Evolutionary conservation across 2,797 vertebrate genomes (phyloP).

Genomic region (Eremophila alpestris): DNA sequence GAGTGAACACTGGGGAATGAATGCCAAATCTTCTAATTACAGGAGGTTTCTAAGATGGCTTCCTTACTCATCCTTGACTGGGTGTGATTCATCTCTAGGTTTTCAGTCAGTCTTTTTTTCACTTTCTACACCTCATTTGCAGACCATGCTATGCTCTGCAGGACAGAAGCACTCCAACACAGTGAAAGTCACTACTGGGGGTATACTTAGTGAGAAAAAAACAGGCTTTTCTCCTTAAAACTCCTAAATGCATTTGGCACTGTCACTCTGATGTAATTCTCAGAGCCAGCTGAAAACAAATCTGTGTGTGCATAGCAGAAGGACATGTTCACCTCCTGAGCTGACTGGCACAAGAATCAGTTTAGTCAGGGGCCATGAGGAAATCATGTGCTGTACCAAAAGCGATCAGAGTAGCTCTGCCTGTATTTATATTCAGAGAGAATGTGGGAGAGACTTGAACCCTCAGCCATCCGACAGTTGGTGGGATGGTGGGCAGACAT

Average conservation of each 20-base stretch:
- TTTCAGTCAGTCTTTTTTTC: neutral
- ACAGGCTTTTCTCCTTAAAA: neutral
- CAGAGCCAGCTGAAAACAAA: neutral
- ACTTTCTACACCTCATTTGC: neutral
- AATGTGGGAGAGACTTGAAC: neutral
- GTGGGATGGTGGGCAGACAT: neutral
- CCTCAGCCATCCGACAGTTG: neutral
- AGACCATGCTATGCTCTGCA: neutral
- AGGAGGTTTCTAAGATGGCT: neutral
- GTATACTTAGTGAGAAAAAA: neutral
- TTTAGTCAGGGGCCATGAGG: neutral
- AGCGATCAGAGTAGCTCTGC: neutral
- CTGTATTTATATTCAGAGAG: neutral
- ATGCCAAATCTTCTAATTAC: neutral
- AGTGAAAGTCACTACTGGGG: neutral
- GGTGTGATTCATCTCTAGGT: neutral
- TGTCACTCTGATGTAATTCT: neutral
- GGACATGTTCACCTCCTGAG: neutral
- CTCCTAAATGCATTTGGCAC: neutral
- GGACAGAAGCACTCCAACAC: neutral
- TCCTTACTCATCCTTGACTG: neutral
- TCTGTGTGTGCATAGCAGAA: neutral
- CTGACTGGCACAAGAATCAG: neutral
- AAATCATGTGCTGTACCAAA: neutral
- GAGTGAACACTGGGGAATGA: neutral